Base-by-base conservation (phyloP, 92 coral and sea anemone genomes). In the Epizoanthus ramosus region DNA sequence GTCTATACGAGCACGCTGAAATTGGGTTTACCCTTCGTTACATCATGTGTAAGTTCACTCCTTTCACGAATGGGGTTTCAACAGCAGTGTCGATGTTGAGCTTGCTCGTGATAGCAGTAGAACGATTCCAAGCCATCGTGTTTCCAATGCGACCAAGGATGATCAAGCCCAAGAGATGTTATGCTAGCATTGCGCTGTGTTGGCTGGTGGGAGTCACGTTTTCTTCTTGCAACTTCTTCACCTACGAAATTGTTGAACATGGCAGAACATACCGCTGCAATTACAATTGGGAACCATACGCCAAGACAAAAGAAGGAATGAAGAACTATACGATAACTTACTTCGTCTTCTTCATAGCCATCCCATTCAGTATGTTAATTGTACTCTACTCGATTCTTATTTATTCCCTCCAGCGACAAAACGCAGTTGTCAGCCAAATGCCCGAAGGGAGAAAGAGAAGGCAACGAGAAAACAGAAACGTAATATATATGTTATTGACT, bases 31-130 rank as follows among this genome's bases (percentile, higher is more conserved):
- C 57, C 15, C 17, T 74, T 23, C 35, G 23, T 74, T 53, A 53
- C 79, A 74, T 74, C 23, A 74, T 74, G 65, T 75, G 80, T 22
- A 75, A 75, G 22, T 35, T 75, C 57, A 13, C 80, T 25, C 80
- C 80, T 7, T 75, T 75, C 10, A 75, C 80, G 6, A 75, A 75
- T 18, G 80, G 80, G 1, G n/a, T 75, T 6, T 57, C 80, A 0
- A 75, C 80, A 0, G 35, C 80, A 22, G 80, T 75, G 21, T 75
- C 80, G 0, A 75, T 75, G 80, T 16, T 75, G 68, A 75, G 80
- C 22, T 31, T 75, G 22, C 52, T 41, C 0, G 80, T 58, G 3
- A 75, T 58, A 17, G 80, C 80, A 3, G n/a, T 75, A 35, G 80
- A 75, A 37, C 67, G 80, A 4, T 75, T 75, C 54, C 80, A 75